phyloP scores from a whole-genome alignment of 2,113 vertebrate genomes.

The Lycaon pictus region DNA sequence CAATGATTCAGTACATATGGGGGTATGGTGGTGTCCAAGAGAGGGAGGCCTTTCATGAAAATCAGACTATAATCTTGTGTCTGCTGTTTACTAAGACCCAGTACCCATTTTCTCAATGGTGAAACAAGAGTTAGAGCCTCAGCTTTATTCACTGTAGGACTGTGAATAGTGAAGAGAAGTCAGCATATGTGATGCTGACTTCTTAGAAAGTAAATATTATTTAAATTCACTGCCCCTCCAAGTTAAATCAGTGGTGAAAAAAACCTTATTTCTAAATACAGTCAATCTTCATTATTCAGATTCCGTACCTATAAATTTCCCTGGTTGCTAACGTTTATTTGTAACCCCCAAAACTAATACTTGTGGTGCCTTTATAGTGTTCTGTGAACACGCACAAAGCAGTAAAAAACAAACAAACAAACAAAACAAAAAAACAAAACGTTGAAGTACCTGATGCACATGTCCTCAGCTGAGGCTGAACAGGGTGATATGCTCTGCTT shows the following conservation, averaged over 20 bases:
- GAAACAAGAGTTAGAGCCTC: neutral
- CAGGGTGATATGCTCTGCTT: neutral
- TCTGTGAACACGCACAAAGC: fast-evolving
- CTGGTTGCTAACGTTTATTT: neutral
- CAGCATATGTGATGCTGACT: neutral
- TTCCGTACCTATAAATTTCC: neutral
- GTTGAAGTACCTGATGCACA: neutral
- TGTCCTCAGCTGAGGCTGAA: neutral
- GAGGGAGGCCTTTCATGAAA: neutral
- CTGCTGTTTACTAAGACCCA: neutral
- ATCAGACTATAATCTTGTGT: neutral
- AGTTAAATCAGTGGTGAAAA: neutral
- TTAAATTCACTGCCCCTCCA: neutral
- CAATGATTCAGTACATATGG: too few species aligned
- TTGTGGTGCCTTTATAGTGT: neutral
- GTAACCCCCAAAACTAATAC: neutral
- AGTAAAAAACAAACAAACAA: too few species aligned
- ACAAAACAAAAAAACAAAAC: too few species aligned
- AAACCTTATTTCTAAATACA: neutral
- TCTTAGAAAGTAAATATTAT: neutral
- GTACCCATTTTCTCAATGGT: neutral
- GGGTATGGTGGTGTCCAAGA: neutral
- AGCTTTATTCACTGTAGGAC: neutral
- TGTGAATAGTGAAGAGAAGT: neutral
- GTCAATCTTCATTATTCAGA: neutral